These are phyloP conservation scores for Pyrocoelia pectoralis DNA, from an alignment of 2,888 invertebrate species.

Conservation along the genomic window DNA sequence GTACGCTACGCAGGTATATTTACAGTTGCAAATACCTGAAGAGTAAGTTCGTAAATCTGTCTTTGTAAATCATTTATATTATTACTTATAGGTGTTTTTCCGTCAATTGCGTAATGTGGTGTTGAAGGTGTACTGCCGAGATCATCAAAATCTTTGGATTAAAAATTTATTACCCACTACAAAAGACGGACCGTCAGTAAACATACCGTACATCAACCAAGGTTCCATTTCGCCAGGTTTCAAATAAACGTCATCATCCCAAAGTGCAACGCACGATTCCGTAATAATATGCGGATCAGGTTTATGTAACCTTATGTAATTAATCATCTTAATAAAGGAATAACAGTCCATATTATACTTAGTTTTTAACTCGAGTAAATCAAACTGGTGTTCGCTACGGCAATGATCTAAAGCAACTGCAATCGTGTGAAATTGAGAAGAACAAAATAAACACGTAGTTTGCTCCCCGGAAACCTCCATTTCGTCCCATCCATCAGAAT, in stretches of 20 bases:
- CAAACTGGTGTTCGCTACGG: conserved; percentile 70
- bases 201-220: conserved; percentile 82
- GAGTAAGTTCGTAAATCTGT: conserved; percentile 56
- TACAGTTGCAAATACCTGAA: conserved; percentile 48
- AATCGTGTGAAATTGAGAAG: conserved; percentile 66
- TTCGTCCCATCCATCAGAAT: conserved; percentile 66
- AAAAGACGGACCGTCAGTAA: no score
- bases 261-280: conserved; percentile 63
- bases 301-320: conserved; percentile 76
- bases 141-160: conserved; percentile 62
- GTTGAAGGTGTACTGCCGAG: conserved; percentile 60
- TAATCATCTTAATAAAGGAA: conserved; percentile 81
- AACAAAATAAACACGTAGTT: conserved; percentile 78
- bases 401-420: conserved; percentile 74
- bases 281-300: conserved; percentile 65
- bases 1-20: neutral
- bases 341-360: conserved; percentile 83
- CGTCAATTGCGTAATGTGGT: conserved; percentile 59
- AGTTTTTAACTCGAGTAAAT: conserved; percentile 69
- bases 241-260: conserved; percentile 81
- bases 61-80: conserved; percentile 56
- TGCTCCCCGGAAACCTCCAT: conserved; percentile 61
- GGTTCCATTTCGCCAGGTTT: conserved; percentile 80
- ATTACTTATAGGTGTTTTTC: conserved; percentile 58
- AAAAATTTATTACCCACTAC: conserved; percentile 17